These are phyloP conservation scores for Eonycteris spelaea DNA, from an alignment of 2,113 vertebrate species.

Conservation along the genomic window DNA sequence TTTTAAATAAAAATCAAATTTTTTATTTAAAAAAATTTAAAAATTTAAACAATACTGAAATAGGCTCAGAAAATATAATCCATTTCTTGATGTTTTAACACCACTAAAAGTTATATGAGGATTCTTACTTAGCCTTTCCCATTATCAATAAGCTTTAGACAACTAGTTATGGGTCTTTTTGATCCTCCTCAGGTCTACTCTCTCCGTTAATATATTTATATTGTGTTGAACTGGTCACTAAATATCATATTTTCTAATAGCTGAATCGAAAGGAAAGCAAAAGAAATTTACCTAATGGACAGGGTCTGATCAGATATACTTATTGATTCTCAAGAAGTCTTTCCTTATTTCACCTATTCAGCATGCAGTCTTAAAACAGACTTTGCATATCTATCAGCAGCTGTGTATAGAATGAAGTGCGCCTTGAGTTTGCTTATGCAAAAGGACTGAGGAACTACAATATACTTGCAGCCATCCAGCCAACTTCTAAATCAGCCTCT, in stretches of 20 bases:
- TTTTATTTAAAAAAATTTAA: background rate
- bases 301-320: constrained; percentile 40
- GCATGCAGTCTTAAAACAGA: constrained; percentile 66
- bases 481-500: background rate
- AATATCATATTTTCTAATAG: background rate
- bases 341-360: constrained; percentile 72
- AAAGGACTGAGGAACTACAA: background rate
- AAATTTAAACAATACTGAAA: background rate
- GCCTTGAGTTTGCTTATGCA: constrained; percentile 48
- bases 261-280: background rate
- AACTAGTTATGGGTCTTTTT: background rate
- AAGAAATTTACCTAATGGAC: constrained; percentile 51
- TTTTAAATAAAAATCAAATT: background rate
- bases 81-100: background rate
- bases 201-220: background rate
- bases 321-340: constrained; percentile 47
- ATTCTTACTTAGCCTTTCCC: background rate
- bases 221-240: background rate
- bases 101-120: background rate
- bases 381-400: constrained; percentile 70
- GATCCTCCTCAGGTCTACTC: background rate
- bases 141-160: background rate
- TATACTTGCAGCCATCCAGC: background rate
- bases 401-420: constrained; percentile 74
- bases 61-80: background rate